Conservation (phyloP, 2,888 invertebrate genomes). For the Ectemnius lituratus region DNA sequence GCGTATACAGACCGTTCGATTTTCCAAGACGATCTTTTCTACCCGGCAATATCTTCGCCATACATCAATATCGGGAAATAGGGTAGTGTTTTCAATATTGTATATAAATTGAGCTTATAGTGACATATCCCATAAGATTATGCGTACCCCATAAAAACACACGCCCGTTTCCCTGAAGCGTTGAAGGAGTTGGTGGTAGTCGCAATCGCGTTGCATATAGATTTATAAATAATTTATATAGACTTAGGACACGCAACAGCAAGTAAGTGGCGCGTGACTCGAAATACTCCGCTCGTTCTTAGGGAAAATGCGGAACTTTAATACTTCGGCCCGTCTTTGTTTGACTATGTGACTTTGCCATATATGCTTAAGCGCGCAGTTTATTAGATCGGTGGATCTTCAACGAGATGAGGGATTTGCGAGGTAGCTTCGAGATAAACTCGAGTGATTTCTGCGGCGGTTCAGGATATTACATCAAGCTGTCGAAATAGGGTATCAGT, state of each 20-base stretch:
- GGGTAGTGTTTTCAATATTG: neutral
- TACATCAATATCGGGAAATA: neutral
- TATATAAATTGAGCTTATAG: neutral
- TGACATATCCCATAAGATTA: neutral
- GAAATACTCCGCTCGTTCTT: neutral
- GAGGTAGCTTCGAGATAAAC: no score
- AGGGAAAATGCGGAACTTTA: no score
- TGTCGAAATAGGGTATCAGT: neutral
- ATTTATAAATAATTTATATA: slow-evolving; percentile 7
- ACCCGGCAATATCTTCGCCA: neutral
- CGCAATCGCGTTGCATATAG: neutral
- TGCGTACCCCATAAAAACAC: neutral
- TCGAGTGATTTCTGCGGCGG: no score
- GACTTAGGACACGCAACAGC: neutral
- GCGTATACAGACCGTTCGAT: neutral
- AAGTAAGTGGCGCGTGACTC: neutral
- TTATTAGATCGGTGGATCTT: no score
- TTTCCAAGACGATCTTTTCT: neutral
- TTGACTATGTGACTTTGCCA: no score
- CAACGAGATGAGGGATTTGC: no score
- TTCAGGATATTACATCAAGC: neutral
- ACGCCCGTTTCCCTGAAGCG: neutral
- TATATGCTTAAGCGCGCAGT: no score
- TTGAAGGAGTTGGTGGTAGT: neutral
- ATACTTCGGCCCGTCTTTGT: no score